Base-by-base conservation (phyloP, 2,888 invertebrate species). In the Drosophila kanekoi region DNA sequence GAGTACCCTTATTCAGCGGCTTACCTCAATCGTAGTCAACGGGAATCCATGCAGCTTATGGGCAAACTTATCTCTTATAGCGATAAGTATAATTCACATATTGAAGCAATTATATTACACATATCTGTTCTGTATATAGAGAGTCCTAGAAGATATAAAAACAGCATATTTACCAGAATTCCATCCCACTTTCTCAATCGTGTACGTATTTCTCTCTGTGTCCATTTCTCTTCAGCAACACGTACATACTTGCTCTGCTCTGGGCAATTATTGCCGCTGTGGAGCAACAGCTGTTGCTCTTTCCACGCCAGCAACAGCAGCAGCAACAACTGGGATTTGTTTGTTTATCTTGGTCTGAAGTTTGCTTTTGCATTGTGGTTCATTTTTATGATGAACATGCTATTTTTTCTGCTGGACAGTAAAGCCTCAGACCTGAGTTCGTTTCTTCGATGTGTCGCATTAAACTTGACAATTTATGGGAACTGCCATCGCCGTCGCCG, bases 371-470 rank as follows among this genome's bases (percentile, higher is more conserved):
- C 53, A 35, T 66, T 72, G 44, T 47, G 53, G 41, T 59, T 64
- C 53, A 48, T 58, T 75, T 65, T 81, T 64, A 70, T 84, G 85
- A 81, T 68, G 71, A 81, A 78, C 81, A 76, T 77, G 86, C 72
- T 63, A 72, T 44, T n/a, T n/a, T n/a, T n/a, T 35, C 51, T 11
- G 41, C 38, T 60, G 56, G 61, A 70, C 59, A 58, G 48, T 54
- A 51, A 71, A 56, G 53, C 23, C 62, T 45, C 32, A 49, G 20
- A 40, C 54, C 40, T 47, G 54, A 33, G 40, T 37, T 67, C 23
- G 20, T 20, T 47, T 45, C 16, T 4, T 33, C 58, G 38, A 48
- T 47, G 40, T 41, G 51, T 32, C 33, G 61, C 66, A 72, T 71
- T 58, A 64, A 69, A 53, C 52, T 66, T 65, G 69, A 68, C 59